Base-by-base conservation (phyloP, 2,888 invertebrate species). In the Hemaris fuciformis region DNA sequence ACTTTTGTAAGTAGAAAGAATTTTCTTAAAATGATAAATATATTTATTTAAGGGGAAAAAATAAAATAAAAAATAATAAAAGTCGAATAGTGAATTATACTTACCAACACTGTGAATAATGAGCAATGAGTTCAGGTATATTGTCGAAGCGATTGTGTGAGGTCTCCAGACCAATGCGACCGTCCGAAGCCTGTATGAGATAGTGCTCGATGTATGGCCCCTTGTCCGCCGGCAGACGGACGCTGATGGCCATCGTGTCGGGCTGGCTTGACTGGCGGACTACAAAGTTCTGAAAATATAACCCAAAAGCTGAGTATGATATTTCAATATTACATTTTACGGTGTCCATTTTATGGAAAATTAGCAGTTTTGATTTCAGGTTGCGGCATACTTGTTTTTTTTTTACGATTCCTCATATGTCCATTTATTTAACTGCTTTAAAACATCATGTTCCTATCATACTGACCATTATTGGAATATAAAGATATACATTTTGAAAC, bases 131-230 rank as follows among this genome's bases (percentile, higher is more conserved):
- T 68, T 97, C 95, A 43, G 98, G 98, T 86, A 99, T 97, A 76
- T 97, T 97, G 83, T 96, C 96, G 87, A 99, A 99, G 79, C 96
- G 96, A 88, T 98, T 97, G 79, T 97, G 96, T 38, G 98, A 98
- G 64, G 98, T 98, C 89, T 99, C 98, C 71, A 99, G 94, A 60
- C 97, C 97, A 67, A 98, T 94, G 73, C 96, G 95, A 60, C 96
- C 96, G 45, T 94, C 94, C 57, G 95, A 94, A 15, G 97, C 96
- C 87, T 98, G 98, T 72, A 99, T 97, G 76, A 99, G 94, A 93
- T 99, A 99, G 89, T 99, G 99, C 84, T 99, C 98, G 79, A 98
- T 98, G 87, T 98, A 98, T 7, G 97, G 97, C 1, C 97, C 97
- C 77, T 96, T 97, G 76, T 96, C 96, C 20, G 95, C 95, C 0